Percentiles rank a stretch among this genome's conserved stretches.
These are phyloP conservation scores for Horisme vitalbata DNA, from an alignment of 2,888 invertebrate species.

Conservation along the genomic window DNA sequence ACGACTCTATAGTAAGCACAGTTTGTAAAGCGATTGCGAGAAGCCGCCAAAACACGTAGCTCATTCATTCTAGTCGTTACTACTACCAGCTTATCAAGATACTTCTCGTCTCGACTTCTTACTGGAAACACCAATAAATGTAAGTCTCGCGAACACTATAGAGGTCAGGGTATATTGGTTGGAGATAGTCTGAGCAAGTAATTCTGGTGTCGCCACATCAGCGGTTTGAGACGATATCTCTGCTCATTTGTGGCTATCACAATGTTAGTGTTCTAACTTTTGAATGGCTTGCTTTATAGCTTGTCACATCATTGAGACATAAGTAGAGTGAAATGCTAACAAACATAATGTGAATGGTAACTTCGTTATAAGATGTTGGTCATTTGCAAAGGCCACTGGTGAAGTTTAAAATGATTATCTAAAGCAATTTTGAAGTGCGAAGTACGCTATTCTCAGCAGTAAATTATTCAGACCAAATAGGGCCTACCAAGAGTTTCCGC, in stretches of 20 bases:
- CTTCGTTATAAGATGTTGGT: too few species aligned
- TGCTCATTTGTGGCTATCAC: constrained; percentile 61
- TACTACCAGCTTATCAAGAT: constrained; percentile 51
- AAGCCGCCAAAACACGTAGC: constrained; percentile 77
- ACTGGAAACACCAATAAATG: neutral
- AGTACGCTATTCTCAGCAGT: too few species aligned
- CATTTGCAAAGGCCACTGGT: too few species aligned
- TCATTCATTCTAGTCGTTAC: constrained; percentile 71
- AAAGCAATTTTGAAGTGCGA: too few species aligned
- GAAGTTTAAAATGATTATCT: too few species aligned
- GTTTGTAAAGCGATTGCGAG: constrained; percentile 65
- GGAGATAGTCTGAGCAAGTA: constrained; percentile 64
- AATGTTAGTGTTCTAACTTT: constrained; percentile 46
- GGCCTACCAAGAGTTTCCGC: too few species aligned
- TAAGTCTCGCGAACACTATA: constrained; percentile 31
- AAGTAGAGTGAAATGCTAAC: too few species aligned
- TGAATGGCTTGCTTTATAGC: constrained; percentile 16
- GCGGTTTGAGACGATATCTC: constrained; percentile 63
- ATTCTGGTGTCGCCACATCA: constrained; percentile 69
- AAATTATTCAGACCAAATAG: too few species aligned
- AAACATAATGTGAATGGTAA: too few species aligned
- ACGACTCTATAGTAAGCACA: constrained; percentile 33
- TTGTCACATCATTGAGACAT: constrained; percentile 21
- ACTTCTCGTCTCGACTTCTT: constrained; percentile 35
- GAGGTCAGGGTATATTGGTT: constrained; percentile 55